Evolutionary conservation across 2,888 invertebrate species (phyloP), one percentile per base, ranked within the genome.

Genomic region (Mylabris sibirica): DNA sequence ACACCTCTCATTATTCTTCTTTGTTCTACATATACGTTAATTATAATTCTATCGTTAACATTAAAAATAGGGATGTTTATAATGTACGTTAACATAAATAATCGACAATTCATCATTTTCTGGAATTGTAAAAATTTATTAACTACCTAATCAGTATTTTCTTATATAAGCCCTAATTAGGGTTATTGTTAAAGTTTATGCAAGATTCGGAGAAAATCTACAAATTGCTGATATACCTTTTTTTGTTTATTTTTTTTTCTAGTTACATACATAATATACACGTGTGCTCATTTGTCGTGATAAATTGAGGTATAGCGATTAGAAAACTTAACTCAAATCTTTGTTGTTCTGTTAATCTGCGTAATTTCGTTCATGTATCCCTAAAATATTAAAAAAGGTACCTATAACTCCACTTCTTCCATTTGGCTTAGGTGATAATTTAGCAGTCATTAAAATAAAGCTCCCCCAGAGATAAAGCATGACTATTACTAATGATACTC

Each of bases 401-500:
- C 30, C 5, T 6, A 44, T 3, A 44, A 44, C 6, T 4, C 0
- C 17, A 17, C 4, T 44, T 44, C 8, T 8, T 44, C 12, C 12
- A n/a, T 44, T 17, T 5, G n/a, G 44, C 4, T 44, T 44, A n/a
- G 44, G n/a, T 44, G 44, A 44, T 44, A 44, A 44, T 44, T 44
- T 44, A n/a, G n/a, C 44, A 17, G 17, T 17, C 44, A 44, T 44
- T 44, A 44, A 17, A 44, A 17, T n/a, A 44, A 17, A 44, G n/a
- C 44, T n/a, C n/a, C 41, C 17, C 44, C 5, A 44, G 17, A 44
- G 14, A 59, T 30, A 30, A 59, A 59, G 30, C 30, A 30, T 14
- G 59, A 59, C 26, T 59, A 30, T 59, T 59, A 34, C 60, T 60
- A 60, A 60, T 22, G 26, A 34, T 60, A 12, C 34, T 66, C 62